Conservation (phyloP, 1,140 invertebrate species). For the Drosophila neocordata region DNA sequence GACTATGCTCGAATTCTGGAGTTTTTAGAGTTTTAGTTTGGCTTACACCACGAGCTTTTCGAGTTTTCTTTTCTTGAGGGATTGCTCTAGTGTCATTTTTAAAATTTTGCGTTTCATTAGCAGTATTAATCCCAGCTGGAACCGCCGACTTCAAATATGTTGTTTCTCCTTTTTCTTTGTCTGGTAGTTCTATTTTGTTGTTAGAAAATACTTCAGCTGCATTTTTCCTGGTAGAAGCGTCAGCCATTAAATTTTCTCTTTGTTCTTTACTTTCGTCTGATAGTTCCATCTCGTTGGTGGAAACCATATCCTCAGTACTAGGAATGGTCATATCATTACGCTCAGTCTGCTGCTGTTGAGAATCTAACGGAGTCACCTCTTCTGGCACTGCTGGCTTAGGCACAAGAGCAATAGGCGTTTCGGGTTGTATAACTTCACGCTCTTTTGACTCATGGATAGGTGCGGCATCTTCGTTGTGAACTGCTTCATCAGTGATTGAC, state of each 20-base stretch:
- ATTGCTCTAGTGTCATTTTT: background rate
- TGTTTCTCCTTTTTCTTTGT: background rate
- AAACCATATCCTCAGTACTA: background rate
- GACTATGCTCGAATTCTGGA: background rate
- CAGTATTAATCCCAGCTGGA: too few relatives aligned
- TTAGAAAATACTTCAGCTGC: too few relatives aligned
- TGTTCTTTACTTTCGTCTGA: too few relatives aligned
- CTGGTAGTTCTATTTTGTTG: background rate
- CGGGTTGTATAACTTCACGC: background rate
- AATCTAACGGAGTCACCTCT: conserved; percentile 18
- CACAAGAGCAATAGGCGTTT: background rate
- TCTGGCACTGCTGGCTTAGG: background rate
- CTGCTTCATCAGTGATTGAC: background rate
- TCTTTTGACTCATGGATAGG: background rate
- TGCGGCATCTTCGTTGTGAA: background rate
- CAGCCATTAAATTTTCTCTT: too few relatives aligned
- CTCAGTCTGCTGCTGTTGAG: background rate
- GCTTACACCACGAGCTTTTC: background rate
- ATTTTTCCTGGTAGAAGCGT: background rate
- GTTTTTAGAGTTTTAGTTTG: background rate
- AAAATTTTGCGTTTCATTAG: background rate
- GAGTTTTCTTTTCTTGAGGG: background rate
- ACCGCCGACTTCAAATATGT: background rate
- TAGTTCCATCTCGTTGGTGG: too few relatives aligned
- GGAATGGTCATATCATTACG: background rate